Evolutionary conservation across 2,888 invertebrate genomes (phyloP), one percentile per base, ranked within the genome.

Genomic region (Pristionchus fissidentatus): DNA sequence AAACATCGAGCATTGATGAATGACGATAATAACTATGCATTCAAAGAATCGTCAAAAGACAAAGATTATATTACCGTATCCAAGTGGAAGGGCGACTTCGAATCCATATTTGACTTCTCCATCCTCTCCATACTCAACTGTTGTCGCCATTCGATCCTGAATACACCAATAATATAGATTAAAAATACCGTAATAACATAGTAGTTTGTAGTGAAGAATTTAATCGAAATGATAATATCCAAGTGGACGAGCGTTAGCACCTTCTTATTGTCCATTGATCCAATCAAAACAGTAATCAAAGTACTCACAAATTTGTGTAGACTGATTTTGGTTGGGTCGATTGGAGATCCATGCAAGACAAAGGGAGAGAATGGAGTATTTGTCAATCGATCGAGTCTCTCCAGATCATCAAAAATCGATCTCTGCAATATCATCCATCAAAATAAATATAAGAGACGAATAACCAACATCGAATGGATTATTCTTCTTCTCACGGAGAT

Each of bases 41-140:
- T 35, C 66, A 66, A 38, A n/a, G n/a, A 29, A 15, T 55, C 55
- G 22, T 55, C 22, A 55, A n/a, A 55, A 22, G 55, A 55, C 13
- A 55, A 22, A 10, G 26, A 22, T 10, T n/a, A 19, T 19, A 35
- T 66, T 5, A 66, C 66, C 66, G 10, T 38, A 38, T 66, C 38
- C 66, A 66, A 66, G 66, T 7, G 38, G 66, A 26, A 66, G 66
- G 22, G 66, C 66, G 3, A 66, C 66, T 19, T 66, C 66, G 38
- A 38, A 66, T 0, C 8, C 1, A 13, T 35, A 5, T 38, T 66
- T 38, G 5, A 66, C 22, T 19, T 38, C 66, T 19, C 66, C 66
- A 66, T 66, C 22, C 3, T 66, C 38, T 5, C 19, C 38, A 22
- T 38, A 38, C 66, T 3, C 5, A 19, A 38, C 66, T 13, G 66